Conservation (phyloP, 2,797 vertebrate species). For the Spheniscus humboldti region DNA sequence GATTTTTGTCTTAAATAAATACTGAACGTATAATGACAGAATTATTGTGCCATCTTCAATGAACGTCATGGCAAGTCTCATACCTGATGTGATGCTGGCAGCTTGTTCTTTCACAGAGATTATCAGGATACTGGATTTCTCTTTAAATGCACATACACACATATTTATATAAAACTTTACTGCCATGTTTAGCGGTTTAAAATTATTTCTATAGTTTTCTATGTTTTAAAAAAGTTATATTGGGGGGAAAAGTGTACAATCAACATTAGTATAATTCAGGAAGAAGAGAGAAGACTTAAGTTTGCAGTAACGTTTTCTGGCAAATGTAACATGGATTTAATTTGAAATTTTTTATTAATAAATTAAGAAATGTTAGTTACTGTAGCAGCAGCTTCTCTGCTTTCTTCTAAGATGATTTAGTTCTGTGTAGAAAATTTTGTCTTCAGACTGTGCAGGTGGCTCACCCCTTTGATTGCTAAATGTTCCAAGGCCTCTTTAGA, state of each 20-base stretch:
- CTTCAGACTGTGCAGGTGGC: background rate
- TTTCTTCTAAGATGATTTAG: background rate
- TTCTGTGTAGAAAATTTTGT: background rate
- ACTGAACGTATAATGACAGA: background rate
- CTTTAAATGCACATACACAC: background rate
- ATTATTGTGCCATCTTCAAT: background rate
- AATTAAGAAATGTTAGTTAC: background rate
- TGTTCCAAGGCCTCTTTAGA: background rate
- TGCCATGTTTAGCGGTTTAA: background rate
- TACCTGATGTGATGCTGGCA: background rate
- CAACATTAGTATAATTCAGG: background rate
- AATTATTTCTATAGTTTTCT: background rate
- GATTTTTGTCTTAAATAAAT: background rate
- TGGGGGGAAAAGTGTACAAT: fast-evolving
- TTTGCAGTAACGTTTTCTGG: background rate
- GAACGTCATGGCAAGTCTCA: background rate
- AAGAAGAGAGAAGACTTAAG: background rate
- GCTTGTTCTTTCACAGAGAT: background rate
- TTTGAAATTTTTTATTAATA: background rate
- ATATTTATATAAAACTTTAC: background rate
- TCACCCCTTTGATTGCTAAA: background rate
- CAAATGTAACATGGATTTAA: background rate
- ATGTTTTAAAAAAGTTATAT: background rate
- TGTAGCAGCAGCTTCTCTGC: background rate
- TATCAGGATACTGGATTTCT: background rate